These are phyloP conservation scores for Euzophera pinguis DNA, from an alignment of 2,888 invertebrate genomes.

Conservation along the genomic window DNA sequence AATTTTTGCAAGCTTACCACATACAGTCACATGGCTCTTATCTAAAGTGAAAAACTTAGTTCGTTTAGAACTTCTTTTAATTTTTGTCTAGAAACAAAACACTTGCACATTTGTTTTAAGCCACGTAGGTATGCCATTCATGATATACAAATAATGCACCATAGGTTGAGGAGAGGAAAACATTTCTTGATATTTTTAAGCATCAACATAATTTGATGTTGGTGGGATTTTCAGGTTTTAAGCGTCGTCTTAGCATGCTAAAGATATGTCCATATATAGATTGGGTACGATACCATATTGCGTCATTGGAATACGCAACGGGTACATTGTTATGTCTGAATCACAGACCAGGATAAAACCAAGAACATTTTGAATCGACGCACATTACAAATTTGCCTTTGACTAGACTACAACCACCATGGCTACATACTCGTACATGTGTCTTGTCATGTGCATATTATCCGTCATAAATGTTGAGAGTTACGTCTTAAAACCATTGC, in stretches of 20 bases:
- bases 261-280: too few species aligned
- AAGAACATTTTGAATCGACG: not conserved
- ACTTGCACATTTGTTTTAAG: too few species aligned
- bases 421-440: not conserved
- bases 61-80: too few species aligned
- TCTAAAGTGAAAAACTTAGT: too few species aligned
- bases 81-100: too few species aligned
- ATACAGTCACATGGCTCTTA: too few species aligned
- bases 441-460: not conserved
- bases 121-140: too few species aligned
- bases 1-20: too few species aligned
- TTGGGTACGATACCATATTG: not conserved
- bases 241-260: not conserved
- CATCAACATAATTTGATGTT: too few species aligned
- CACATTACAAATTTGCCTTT: not conserved
- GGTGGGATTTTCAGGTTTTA: not conserved
- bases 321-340: not conserved
- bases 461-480: not conserved
- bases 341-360: constrained; percentile 5
- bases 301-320: constrained; percentile 1
- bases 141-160: too few species aligned
- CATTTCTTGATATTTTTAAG: too few species aligned
- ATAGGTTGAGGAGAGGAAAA: too few species aligned
- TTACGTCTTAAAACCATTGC: not conserved
- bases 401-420: not conserved